phyloP scores from a whole-genome alignment of 2,113 vertebrate genomes.

The Nasalis larvatus region DNA sequence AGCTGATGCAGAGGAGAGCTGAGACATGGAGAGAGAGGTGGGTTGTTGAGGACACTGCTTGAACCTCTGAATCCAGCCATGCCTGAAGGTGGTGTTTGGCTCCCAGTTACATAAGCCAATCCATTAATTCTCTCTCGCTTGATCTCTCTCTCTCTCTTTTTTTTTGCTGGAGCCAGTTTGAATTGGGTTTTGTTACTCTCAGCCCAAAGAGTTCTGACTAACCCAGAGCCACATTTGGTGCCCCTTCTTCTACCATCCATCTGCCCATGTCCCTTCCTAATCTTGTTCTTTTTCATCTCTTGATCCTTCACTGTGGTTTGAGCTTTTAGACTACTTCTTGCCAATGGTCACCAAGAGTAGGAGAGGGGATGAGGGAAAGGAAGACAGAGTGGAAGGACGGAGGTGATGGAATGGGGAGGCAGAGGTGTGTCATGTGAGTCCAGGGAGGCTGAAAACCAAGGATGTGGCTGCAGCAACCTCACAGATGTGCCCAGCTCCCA shows the following conservation, averaged over 20 bases:
- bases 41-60: not conserved
- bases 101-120: not conserved
- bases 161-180: not conserved
- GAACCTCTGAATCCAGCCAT: not conserved
- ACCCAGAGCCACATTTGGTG: not conserved
- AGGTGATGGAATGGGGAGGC: not conserved
- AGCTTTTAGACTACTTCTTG: not conserved
- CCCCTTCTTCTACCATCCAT: not conserved
- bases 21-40: not conserved
- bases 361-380: not conserved
- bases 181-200: not conserved
- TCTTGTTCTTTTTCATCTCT: not conserved
- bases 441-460: not conserved
- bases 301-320: not conserved
- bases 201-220: not conserved
- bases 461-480: rapidly evolving
- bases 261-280: not conserved
- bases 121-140: not conserved
- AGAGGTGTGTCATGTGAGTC: not conserved
- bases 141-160: too few relatives aligned
- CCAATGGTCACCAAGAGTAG: not conserved
- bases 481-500: not conserved
- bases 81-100: not conserved
- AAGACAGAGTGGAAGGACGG: not conserved
- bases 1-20: not conserved